Base-by-base conservation (phyloP, 2,113 vertebrate genomes). In the Romanogobio albipinnatus region DNA sequence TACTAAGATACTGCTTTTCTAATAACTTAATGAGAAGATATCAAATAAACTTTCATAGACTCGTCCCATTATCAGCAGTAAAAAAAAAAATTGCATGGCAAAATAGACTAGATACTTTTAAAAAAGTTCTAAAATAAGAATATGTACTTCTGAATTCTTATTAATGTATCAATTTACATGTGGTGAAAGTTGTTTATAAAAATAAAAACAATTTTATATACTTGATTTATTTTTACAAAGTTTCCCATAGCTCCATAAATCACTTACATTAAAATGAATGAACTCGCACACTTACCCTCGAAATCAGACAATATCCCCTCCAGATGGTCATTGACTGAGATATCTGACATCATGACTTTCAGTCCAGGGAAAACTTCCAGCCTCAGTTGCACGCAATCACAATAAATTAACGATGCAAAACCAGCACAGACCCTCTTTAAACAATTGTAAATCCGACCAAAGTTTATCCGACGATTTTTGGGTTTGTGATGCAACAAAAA, bases 291-390 rank as follows among this genome's bases (percentile, higher is more conserved):
- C 94, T 88, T 92, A 96, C 95, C 96, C 94, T 96, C 96, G 85
- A 96, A 96, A 90, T 96, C 95, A 3, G 94, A 96, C 91, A 96
- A 91, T 85, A 96, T 96, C 87, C 95, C 95, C 86, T 96, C 95
- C 51, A 96, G 93, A 88, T 96, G 95, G 61, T 96, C 95, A 58
- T 94, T 96, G 64, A 96, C 94, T 43, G 95, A 95, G 59, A 95
- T 89, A 62, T 94, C 92, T 86, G 95, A 94, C 95, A 96, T 96
- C 86, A 90, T 94, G 89, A 76, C 82, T 87, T 29, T 71, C 68
- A 39, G 59, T 78, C 59, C 75, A 19, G 39, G 26, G 51, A 45
- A 85, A 83, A 79, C 24, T 80, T 84, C 79, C 58, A 43, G 71
- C 59, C 3, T 56, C 75, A 47, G 15, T 66, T 51, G 45, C 58